Evolutionary conservation across 2,888 invertebrate species (phyloP).

Genomic region (Polyommatus iphigenia): DNA sequence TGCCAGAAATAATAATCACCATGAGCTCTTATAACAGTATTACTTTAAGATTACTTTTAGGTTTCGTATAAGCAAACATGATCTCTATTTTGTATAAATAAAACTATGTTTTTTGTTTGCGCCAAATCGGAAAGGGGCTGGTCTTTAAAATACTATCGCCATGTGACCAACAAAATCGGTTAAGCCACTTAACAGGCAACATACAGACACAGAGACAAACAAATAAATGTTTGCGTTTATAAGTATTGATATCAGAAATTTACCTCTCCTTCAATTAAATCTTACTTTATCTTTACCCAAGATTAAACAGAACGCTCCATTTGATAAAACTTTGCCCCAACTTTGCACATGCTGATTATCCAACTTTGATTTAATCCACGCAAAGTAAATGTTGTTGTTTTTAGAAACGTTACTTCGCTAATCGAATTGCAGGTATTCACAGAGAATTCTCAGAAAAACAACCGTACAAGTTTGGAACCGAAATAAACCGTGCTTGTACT

Average conservation of each 20-base stretch:
- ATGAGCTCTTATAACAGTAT: too few relatives aligned
- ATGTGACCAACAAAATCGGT: too few relatives aligned
- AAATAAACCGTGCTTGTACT: background rate
- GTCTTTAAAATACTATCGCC: too few relatives aligned
- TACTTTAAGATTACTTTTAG: too few relatives aligned
- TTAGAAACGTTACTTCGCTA: conserved; percentile 19
- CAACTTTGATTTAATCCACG: conserved; percentile 20
- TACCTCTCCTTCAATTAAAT: background rate
- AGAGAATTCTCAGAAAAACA: background rate
- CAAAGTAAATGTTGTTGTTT: conserved; percentile 23
- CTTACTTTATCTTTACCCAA: background rate
- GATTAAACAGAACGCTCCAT: conserved; percentile 4
- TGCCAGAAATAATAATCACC: too few relatives aligned
- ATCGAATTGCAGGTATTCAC: conserved; percentile 21
- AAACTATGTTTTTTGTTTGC: too few relatives aligned
- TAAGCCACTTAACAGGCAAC: too few relatives aligned
- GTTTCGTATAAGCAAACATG: too few relatives aligned
- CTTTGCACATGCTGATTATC: background rate
- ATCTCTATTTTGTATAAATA: too few relatives aligned
- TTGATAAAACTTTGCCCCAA: background rate
- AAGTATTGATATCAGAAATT: background rate
- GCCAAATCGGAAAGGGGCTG: too few relatives aligned
- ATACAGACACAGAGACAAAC: too few relatives aligned
- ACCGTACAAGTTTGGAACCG: background rate
- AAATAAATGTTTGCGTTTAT: too few relatives aligned